phyloP scores from a whole-genome alignment of 2,888 invertebrate species.

The Syrista parreyssii region DNA sequence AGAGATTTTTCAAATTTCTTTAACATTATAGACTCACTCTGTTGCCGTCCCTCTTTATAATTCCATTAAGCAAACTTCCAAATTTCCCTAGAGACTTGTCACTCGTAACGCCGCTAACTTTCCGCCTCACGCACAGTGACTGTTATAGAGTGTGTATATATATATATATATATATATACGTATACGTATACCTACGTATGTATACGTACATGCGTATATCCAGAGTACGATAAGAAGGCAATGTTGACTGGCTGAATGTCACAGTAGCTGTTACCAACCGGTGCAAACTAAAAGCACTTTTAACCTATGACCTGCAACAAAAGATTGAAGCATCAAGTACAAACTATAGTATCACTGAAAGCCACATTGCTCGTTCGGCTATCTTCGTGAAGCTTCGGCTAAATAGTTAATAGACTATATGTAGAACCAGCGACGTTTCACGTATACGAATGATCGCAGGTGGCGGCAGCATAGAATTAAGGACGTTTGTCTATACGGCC shows the following conservation, averaged over 20 bases:
- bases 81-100: slow-evolving; percentile 56
- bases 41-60: slow-evolving; percentile 48
- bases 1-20: neutral
- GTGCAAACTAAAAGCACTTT: neutral
- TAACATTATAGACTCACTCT: neutral
- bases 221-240: neutral
- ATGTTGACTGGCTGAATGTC: neutral
- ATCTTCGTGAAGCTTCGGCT: no score
- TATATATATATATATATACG: no score
- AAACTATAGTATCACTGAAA: no score
- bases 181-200: neutral
- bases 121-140: neutral
- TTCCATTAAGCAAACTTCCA: slow-evolving; percentile 57
- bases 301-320: neutral
- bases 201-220: neutral
- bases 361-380: no score
- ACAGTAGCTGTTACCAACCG: neutral
- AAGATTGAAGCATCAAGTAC: neutral
- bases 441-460: neutral
- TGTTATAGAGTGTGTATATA: neutral
- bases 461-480: neutral
- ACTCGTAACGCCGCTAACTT: slow-evolving; percentile 29
- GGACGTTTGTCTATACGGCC: neutral
- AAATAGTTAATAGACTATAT: neutral
- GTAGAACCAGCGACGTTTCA: neutral